These are phyloP conservation scores for Aldrovandia affinis DNA, from an alignment of 2,797 vertebrate genomes.

Conservation along the genomic window DNA sequence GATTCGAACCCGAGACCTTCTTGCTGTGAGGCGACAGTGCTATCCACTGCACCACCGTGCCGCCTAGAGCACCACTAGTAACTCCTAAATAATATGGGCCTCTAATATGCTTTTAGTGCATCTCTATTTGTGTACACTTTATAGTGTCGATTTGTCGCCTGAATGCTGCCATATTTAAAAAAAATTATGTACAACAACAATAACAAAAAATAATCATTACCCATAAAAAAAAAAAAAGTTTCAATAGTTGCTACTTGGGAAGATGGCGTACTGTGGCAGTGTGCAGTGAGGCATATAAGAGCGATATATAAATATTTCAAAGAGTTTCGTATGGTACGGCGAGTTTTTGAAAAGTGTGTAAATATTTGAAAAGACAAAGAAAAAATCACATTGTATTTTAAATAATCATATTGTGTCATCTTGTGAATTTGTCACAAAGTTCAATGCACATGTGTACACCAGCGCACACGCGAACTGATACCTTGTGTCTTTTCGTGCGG, in stretches of 20 bases:
- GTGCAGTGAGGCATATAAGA: constrained; percentile 63
- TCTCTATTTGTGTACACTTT: neutral
- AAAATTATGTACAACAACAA: constrained; percentile 16
- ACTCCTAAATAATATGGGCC: neutral
- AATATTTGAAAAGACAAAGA: constrained; percentile 63
- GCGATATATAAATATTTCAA: constrained; percentile 64
- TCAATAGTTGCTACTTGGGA: constrained; percentile 54
- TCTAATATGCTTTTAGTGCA: neutral
- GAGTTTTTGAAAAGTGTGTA: constrained; percentile 46
- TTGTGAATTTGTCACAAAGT: no score
- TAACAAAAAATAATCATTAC: constrained; percentile 52
- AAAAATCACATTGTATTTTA: constrained; percentile 41
- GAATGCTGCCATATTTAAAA: neutral
- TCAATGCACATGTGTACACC: neutral
- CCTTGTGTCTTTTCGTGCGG: no score
- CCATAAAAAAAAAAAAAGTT: constrained; percentile 38
- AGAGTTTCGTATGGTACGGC: constrained; percentile 48
- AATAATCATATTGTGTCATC: neutral
- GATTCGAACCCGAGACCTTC: no score
- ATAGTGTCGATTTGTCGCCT: neutral
- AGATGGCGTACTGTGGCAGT: constrained; percentile 57
- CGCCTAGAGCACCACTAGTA: neutral
- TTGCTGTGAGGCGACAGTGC: no score
- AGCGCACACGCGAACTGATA: neutral
- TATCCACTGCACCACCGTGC: no score